Percentiles rank a stretch among this genome's conserved stretches.
These are phyloP conservation scores for Phalera bucephala DNA, from an alignment of 2,888 invertebrate species.

Conservation along the genomic window DNA sequence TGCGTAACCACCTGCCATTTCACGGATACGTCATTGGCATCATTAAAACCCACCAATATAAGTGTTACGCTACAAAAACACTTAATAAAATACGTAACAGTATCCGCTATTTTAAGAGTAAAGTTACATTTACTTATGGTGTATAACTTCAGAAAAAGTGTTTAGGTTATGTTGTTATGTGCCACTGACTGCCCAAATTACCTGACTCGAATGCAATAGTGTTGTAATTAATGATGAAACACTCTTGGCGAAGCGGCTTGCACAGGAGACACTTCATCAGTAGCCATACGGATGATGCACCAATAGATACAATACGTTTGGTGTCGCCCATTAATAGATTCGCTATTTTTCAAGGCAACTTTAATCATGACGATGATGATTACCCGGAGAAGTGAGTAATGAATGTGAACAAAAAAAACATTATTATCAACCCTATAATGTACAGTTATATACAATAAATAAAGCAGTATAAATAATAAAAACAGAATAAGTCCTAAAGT, in stretches of 20 bases:
- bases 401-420: no score
- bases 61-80: conserved; percentile 19
- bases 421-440: no score
- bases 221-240: conserved; percentile 45
- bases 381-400: conserved; percentile 64
- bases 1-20: conserved; percentile 50
- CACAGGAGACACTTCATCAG: conserved; percentile 67
- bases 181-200: conserved; percentile 15
- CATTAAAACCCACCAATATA: conserved; percentile 22
- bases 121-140: conserved; percentile 11
- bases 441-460: no score
- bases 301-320: conserved; percentile 64
- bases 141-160: conserved; percentile 15
- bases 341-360: conserved; percentile 62
- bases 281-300: conserved; percentile 54
- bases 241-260: conserved; percentile 48
- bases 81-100: conserved; percentile 14
- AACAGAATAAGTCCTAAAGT: no score
- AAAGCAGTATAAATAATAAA: no score
- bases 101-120: conserved; percentile 6
- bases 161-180: conserved; percentile 52
- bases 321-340: conserved; percentile 70
- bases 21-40: conserved; percentile 32
- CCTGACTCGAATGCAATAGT: conserved; percentile 10
- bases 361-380: conserved; percentile 50